Evolutionary conservation across 2,113 vertebrate species (phyloP).

Genomic region (Loxodonta africana): DNA sequence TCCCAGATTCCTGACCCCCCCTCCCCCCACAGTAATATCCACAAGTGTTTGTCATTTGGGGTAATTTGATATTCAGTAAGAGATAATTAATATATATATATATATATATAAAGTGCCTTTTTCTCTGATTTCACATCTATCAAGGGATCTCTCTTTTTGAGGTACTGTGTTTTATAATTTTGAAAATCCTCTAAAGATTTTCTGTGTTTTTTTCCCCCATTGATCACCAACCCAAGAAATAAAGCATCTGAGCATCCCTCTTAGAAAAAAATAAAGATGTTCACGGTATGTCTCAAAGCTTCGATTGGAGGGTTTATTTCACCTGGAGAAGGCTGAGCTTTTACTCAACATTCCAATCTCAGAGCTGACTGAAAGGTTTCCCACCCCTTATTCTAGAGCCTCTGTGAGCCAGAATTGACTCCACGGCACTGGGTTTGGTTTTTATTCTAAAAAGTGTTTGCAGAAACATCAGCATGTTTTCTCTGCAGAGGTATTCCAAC

Average conservation of each 20-base stretch:
- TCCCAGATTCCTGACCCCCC: not conserved
- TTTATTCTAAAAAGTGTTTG: not conserved
- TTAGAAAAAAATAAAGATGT: not conserved
- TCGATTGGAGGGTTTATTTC: not conserved
- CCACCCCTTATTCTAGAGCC: not conserved
- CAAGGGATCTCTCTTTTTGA: not conserved
- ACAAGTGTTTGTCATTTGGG: not conserved
- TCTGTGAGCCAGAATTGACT: too few species aligned
- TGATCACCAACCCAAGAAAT: not conserved
- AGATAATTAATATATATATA: not conserved
- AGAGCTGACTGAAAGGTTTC: conserved; percentile 13
- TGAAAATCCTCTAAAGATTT: not conserved
- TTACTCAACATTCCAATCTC: conserved; percentile 34
- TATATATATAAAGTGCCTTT: not conserved
- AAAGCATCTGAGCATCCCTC: not conserved
- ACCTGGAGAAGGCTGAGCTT: not conserved
- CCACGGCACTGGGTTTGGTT: too few species aligned
- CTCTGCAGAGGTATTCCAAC: conserved; percentile 55
- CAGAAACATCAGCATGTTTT: not conserved
- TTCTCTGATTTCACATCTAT: not conserved
- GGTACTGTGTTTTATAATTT: not conserved
- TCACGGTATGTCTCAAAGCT: not conserved
- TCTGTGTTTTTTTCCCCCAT: not conserved
- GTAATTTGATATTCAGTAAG: not conserved
- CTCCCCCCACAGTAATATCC: not conserved